A percentile compares a stretch with the other conserved stretches of the same genome.
phyloP scores from a whole-genome alignment of 1,140 invertebrate species.

The Monomorium pharaonis region DNA sequence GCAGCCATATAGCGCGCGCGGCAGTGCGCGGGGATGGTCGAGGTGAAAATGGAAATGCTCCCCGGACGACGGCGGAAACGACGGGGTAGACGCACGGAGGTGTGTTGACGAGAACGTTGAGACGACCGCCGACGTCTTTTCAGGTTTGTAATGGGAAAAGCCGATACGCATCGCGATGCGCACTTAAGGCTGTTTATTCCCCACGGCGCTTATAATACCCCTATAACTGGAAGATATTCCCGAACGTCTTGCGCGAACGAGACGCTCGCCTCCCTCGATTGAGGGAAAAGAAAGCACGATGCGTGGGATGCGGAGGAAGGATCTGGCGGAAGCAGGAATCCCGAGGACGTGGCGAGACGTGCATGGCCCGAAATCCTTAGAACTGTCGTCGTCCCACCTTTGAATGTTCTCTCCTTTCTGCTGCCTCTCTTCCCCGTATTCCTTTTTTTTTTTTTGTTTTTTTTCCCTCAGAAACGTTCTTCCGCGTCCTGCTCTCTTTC shows the following conservation, averaged over 20 bases:
- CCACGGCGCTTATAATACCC: constrained; percentile 78
- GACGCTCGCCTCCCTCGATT: background rate
- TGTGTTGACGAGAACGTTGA: constrained; percentile 61
- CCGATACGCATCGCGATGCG: constrained; percentile 81
- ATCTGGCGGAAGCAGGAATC: constrained; percentile 30
- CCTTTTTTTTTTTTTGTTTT: background rate
- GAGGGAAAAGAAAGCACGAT: constrained; percentile 5
- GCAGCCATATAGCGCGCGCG: constrained; percentile 71
- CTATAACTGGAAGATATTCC: constrained; percentile 73
- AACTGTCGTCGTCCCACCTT: constrained; percentile 60
- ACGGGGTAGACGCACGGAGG: constrained; percentile 30
- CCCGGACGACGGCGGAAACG: constrained; percentile 16
- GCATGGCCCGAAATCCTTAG: constrained; percentile 36
- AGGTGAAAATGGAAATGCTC: constrained; percentile 80
- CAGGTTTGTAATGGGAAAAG: constrained; percentile 83
- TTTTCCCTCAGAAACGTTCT: background rate
- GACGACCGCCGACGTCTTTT: constrained; percentile 74
- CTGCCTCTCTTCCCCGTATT: background rate
- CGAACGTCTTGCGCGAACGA: constrained; percentile 47
- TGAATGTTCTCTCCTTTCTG: constrained; percentile 53
- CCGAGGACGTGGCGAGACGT: constrained; percentile 23
- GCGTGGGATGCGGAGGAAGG: background rate
- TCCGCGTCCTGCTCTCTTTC: constrained; percentile 22
- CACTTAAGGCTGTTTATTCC: constrained; percentile 83
- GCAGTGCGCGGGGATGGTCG: constrained; percentile 38